phyloP scores from a whole-genome alignment of 2,888 invertebrate species.

The Polymixis lichenea region DNA sequence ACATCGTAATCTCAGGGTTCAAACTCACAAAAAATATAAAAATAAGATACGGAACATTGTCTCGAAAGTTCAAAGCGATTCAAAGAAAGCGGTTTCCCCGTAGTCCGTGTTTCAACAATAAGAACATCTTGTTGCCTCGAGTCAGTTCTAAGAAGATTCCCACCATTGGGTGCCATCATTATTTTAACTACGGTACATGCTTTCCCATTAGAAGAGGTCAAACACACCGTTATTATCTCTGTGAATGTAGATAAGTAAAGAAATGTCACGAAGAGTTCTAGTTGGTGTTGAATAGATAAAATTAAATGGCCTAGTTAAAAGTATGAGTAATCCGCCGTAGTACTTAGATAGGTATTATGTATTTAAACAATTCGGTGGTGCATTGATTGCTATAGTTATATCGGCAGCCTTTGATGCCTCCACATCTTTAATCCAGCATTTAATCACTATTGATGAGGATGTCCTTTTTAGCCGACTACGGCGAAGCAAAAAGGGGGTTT shows the following conservation, averaged over 20 bases:
- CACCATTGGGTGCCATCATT: conserved; percentile 27
- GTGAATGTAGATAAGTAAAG: conserved; percentile 27
- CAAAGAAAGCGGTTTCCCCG: conserved; percentile 38
- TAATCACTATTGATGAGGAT: neutral
- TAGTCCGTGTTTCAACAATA: conserved; percentile 27
- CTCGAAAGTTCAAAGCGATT: conserved; percentile 16
- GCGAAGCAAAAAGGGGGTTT: too few relatives aligned
- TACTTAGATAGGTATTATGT: neutral
- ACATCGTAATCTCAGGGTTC: neutral
- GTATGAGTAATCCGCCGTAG: neutral
- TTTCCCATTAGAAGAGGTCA: conserved; percentile 40
- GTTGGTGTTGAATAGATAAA: neutral
- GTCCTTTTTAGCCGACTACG: too few relatives aligned
- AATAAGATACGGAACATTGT: neutral
- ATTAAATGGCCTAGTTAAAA: neutral
- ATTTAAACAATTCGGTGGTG: neutral
- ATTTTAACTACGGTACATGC: conserved; percentile 35
- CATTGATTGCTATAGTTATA: neutral
- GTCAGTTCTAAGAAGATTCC: conserved; percentile 36
- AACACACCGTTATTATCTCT: conserved; percentile 18
- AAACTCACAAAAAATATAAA: neutral
- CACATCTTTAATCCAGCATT: neutral
- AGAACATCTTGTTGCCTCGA: neutral
- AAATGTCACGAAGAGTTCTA: neutral
- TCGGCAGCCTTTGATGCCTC: neutral